These are phyloP conservation scores for Lycaon pictus DNA, from an alignment of 2,113 vertebrate species.

Conservation along the genomic window DNA sequence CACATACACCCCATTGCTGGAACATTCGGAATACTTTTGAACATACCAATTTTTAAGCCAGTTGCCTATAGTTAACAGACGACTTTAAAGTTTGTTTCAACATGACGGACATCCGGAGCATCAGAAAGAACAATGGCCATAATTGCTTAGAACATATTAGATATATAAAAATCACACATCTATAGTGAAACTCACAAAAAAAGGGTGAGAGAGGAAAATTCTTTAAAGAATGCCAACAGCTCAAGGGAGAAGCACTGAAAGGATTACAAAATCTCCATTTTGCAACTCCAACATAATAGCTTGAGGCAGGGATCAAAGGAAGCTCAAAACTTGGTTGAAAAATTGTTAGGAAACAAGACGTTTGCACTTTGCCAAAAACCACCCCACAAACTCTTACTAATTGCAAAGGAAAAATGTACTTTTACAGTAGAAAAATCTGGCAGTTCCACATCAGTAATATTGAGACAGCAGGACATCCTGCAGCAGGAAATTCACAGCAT, in stretches of 20 bases:
- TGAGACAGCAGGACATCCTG: not conserved
- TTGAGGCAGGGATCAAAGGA: constrained; percentile 37
- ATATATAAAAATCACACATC: not conserved
- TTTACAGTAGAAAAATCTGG: not conserved
- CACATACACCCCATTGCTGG: not conserved
- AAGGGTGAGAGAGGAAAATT: not conserved
- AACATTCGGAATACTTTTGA: constrained; percentile 4
- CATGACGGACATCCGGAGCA: not conserved
- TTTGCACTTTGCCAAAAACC: constrained; percentile 11
- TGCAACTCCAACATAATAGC: not conserved
- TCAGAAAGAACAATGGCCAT: not conserved
- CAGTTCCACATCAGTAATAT: not conserved
- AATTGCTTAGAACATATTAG: not conserved
- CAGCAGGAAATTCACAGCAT: not conserved
- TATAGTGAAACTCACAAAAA: not conserved
- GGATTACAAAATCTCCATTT: not conserved
- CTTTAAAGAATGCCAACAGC: not conserved
- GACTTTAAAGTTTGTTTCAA: not conserved
- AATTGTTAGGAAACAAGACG: not conserved
- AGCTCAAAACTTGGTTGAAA: not conserved
- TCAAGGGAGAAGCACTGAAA: not conserved
- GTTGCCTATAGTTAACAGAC: not conserved
- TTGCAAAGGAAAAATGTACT: not conserved
- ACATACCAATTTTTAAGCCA: not conserved
- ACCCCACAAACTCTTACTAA: not conserved